These are phyloP conservation scores for Heliothis virescens DNA, from an alignment of 1,140 invertebrate species.

Conservation along the genomic window DNA sequence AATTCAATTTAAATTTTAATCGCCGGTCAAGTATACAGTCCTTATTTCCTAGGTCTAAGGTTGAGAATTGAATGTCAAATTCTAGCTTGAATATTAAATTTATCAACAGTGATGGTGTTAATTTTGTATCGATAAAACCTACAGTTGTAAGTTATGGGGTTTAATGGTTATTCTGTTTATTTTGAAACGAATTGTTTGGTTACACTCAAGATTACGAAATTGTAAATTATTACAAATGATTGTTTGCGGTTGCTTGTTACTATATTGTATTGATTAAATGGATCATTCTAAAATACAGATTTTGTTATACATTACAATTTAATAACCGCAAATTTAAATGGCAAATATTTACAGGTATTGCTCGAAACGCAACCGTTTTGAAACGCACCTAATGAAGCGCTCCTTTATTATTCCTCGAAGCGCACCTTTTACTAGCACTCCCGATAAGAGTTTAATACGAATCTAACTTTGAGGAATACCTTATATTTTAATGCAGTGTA, in stretches of 20 bases:
- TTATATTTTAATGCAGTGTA: too few relatives aligned
- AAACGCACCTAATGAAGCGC: too few relatives aligned
- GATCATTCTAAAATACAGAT: too few relatives aligned
- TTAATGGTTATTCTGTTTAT: slow-evolving; percentile 23
- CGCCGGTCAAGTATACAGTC: not conserved
- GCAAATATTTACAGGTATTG: too few relatives aligned
- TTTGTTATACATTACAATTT: too few relatives aligned
- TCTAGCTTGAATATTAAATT: not conserved
- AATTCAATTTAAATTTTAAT: slow-evolving; percentile 26
- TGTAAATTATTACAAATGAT: slow-evolving; percentile 11
- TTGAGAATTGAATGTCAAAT: slow-evolving; percentile 11
- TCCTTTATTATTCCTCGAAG: too few relatives aligned
- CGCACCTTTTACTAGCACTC: too few relatives aligned
- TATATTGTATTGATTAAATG: too few relatives aligned
- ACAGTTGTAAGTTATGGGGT: slow-evolving; percentile 38
- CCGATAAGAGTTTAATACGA: too few relatives aligned
- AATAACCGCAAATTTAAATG: too few relatives aligned
- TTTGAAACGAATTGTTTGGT: slow-evolving; percentile 42
- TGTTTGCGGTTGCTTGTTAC: not conserved
- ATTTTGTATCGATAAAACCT: slow-evolving; percentile 49
- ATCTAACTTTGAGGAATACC: too few relatives aligned
- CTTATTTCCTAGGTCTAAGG: not conserved
- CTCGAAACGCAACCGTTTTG: too few relatives aligned
- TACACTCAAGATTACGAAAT: slow-evolving; percentile 17
- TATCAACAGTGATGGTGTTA: slow-evolving; percentile 44